A percentile compares a stretch with the other conserved stretches of the same genome.
phyloP scores from a whole-genome alignment of 2,888 invertebrate species.

The Epistrophe grossulariae region DNA sequence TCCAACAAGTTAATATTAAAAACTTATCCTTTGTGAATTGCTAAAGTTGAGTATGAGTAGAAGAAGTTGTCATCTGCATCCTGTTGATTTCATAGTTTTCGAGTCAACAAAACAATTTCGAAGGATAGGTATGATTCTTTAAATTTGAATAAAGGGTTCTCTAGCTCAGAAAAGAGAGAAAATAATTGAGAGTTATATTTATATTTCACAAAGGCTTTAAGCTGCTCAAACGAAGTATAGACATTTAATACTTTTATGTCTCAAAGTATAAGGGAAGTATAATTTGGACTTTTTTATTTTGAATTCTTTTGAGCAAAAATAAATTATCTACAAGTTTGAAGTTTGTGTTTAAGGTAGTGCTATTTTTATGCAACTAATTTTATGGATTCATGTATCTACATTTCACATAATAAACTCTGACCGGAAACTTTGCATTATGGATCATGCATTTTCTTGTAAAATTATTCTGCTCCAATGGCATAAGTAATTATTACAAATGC shows the following conservation, averaged over 20 bases:
- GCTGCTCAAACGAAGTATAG: neutral
- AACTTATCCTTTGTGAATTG: slow-evolving; percentile 42
- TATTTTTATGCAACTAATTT: neutral
- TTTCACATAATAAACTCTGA: neutral
- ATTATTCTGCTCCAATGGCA: slow-evolving; percentile 1
- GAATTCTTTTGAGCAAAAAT: no score
- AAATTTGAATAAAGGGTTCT: neutral
- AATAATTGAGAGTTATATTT: neutral
- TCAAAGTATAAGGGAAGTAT: no score
- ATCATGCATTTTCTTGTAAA: neutral
- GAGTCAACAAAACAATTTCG: slow-evolving; percentile 3
- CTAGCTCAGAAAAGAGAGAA: neutral
- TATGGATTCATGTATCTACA: neutral
- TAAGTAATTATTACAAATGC: slow-evolving; percentile 41
- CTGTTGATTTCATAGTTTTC: slow-evolving; percentile 42
- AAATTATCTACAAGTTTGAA: no score
- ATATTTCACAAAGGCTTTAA: neutral
- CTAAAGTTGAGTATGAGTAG: slow-evolving; percentile 21
- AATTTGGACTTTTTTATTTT: no score
- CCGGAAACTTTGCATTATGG: neutral
- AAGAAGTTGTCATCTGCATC: slow-evolving; percentile 40
- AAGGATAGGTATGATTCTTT: neutral
- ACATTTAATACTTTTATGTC: neutral
- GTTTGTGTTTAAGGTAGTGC: neutral
- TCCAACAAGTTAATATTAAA: slow-evolving; percentile 58